phyloP scores from a whole-genome alignment of 2,888 invertebrate genomes.

The Microctonus hyperodae region DNA sequence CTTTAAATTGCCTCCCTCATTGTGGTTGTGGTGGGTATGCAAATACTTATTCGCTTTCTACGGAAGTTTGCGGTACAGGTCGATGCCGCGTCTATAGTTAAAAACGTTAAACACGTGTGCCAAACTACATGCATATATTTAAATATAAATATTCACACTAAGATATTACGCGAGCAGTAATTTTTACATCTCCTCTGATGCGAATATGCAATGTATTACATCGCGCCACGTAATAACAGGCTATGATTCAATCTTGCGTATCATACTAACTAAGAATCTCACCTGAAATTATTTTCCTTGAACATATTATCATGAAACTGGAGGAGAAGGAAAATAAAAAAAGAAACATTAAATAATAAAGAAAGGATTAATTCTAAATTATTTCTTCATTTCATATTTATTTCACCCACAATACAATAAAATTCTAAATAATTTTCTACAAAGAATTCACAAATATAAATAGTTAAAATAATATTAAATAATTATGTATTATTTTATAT shows the following conservation, averaged over 20 bases:
- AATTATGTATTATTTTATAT: too few relatives aligned
- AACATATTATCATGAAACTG: neutral
- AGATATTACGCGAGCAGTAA: slow-evolving; percentile 4
- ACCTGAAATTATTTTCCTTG: neutral
- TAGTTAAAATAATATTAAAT: too few relatives aligned
- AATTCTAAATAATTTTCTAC: neutral
- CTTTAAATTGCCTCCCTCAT: neutral
- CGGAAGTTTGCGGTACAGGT: slow-evolving; percentile 46
- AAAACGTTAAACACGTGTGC: slow-evolving; percentile 17
- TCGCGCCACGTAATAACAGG: slow-evolving; percentile 36
- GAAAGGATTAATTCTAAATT: neutral
- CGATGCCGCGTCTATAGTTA: slow-evolving; percentile 10
- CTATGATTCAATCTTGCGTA: slow-evolving; percentile 22
- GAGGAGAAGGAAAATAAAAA: neutral
- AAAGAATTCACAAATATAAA: too few relatives aligned
- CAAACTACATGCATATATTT: slow-evolving; percentile 17
- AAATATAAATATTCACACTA: slow-evolving; percentile 7
- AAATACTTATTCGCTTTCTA: slow-evolving; percentile 49
- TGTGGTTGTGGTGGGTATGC: slow-evolving; percentile 37
- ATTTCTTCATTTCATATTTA: neutral
- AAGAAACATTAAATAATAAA: neutral
- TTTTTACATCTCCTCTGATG: slow-evolving; percentile 21
- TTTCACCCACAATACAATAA: neutral
- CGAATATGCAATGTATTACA: slow-evolving; percentile 32
- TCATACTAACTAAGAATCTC: neutral